A percentile compares a stretch with the other conserved stretches of the same genome.
These are phyloP conservation scores for Eremobia ochroleuca DNA, from an alignment of 2,888 invertebrate genomes.

Conservation along the genomic window DNA sequence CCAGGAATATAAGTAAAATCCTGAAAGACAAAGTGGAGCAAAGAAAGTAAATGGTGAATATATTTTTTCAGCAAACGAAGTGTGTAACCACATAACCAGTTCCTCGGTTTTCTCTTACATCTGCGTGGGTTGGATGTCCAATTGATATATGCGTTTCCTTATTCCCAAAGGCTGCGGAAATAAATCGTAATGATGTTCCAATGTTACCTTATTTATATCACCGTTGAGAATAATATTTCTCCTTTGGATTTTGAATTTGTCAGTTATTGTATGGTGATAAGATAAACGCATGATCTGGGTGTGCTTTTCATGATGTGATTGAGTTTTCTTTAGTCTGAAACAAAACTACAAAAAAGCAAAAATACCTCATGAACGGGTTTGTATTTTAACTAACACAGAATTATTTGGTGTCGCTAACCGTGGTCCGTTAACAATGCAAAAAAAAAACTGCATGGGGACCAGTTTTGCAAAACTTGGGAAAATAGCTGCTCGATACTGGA, in stretches of 20 bases:
- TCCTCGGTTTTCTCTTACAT: slow-evolving; percentile 26
- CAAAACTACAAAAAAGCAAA: neutral
- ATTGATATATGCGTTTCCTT: slow-evolving; percentile 48
- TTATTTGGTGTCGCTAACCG: neutral
- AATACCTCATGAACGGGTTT: neutral
- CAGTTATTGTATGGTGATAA: slow-evolving; percentile 7
- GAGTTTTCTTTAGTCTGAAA: neutral
- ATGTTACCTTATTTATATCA: slow-evolving; percentile 49
- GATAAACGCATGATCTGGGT: neutral
- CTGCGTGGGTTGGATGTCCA: slow-evolving; percentile 28
- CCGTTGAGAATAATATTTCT: slow-evolving; percentile 40
- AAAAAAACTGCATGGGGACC: neutral
- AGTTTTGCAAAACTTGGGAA: neutral
- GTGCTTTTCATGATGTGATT: neutral
- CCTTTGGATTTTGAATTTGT: slow-evolving; percentile 31
- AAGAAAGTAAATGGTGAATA: neutral
- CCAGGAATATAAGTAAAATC: neutral
- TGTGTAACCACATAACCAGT: slow-evolving; percentile 4
- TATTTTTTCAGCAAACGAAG: slow-evolving; percentile 5
- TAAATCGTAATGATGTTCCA: slow-evolving; percentile 47
- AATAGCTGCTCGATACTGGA: neutral
- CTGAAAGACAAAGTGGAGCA: neutral
- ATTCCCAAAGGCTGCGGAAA: slow-evolving; percentile 44
- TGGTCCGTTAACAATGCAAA: neutral
- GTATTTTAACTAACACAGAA: neutral